Percentiles rank a stretch among this genome's conserved stretches.
Conservation (phyloP, 2,113 vertebrate genomes). For the Tylochromis polylepis region DNA sequence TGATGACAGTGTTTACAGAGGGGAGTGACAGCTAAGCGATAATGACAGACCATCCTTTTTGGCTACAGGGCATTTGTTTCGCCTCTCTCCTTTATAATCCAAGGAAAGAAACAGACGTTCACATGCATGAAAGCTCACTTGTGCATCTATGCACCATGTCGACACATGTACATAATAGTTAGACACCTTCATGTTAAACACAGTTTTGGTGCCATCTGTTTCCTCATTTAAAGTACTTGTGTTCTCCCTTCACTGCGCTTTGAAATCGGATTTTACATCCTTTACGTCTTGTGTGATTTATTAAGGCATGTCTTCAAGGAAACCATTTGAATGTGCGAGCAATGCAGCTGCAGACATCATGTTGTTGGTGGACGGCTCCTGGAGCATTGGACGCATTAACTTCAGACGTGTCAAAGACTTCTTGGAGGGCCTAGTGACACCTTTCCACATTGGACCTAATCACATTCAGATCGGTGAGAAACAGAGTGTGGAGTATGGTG, state of each 20-base stretch:
- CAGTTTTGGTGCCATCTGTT: background rate
- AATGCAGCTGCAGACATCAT: conserved; percentile 73
- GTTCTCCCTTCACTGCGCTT: background rate
- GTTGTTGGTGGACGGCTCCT: conserved; percentile 90
- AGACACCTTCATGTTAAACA: background rate
- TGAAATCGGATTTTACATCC: background rate
- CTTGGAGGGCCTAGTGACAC: conserved; percentile 80
- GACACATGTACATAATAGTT: background rate
- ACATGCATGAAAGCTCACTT: background rate
- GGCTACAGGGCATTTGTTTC: conserved; percentile 21
- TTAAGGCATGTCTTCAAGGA: conserved; percentile 52
- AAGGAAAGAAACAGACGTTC: background rate
- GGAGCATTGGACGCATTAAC: conserved; percentile 90
- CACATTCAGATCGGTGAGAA: conserved; percentile 85
- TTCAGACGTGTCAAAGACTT: conserved; percentile 89
- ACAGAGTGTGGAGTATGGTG: background rate
- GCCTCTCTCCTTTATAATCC: background rate
- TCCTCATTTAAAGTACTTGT: background rate
- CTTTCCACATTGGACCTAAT: conserved; percentile 80
- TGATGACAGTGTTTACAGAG: conserved; percentile 47
- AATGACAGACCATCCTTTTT: conserved; percentile 41
- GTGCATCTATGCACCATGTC: background rate
- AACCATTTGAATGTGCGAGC: conserved; percentile 75
- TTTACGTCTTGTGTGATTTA: background rate
- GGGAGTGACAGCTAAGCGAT: conserved; percentile 23